Conservation (phyloP, 2,797 vertebrate genomes). For the Dallia pectoralis region DNA sequence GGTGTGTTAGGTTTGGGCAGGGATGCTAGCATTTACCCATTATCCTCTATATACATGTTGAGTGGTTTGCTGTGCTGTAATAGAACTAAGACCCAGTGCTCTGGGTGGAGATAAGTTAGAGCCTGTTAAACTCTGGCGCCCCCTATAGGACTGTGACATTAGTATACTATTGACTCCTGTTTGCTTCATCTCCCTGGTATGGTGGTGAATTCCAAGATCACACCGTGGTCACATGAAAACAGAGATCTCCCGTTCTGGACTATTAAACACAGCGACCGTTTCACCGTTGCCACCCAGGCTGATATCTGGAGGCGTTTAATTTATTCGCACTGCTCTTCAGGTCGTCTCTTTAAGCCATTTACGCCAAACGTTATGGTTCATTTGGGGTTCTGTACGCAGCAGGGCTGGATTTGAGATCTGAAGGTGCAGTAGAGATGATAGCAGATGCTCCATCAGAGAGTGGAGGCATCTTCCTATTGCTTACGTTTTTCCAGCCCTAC, state of each 20-base stretch:
- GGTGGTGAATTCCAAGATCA: background rate
- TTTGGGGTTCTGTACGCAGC: slow-evolving; percentile 15
- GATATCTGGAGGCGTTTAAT: slow-evolving; percentile 16
- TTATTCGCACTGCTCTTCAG: slow-evolving; percentile 9
- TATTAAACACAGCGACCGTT: slow-evolving; percentile 9
- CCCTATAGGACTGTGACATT: slow-evolving; percentile 11
- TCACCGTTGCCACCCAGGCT: slow-evolving; percentile 48
- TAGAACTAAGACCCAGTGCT: slow-evolving; percentile 18
- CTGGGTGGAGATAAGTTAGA: slow-evolving; percentile 21
- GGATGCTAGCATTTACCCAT: background rate
- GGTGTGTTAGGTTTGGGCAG: slow-evolving; percentile 21
- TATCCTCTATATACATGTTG: background rate
- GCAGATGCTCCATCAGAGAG: background rate
- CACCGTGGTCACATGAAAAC: slow-evolving; percentile 13
- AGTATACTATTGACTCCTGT: slow-evolving; percentile 20
- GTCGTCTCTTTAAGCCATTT: slow-evolving; percentile 19
- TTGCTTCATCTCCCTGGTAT: slow-evolving; percentile 22
- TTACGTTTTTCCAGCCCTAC: background rate
- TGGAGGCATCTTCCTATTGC: background rate
- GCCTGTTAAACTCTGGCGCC: background rate
- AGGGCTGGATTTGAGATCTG: slow-evolving; percentile 55
- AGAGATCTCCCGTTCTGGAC: slow-evolving; percentile 21
- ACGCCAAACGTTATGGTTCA: slow-evolving; percentile 13
- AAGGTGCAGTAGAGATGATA: background rate
- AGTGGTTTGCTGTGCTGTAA: slow-evolving; percentile 20